These are phyloP conservation scores for Climacteris rufus DNA, from an alignment of 2,113 vertebrate genomes.

Conservation along the genomic window DNA sequence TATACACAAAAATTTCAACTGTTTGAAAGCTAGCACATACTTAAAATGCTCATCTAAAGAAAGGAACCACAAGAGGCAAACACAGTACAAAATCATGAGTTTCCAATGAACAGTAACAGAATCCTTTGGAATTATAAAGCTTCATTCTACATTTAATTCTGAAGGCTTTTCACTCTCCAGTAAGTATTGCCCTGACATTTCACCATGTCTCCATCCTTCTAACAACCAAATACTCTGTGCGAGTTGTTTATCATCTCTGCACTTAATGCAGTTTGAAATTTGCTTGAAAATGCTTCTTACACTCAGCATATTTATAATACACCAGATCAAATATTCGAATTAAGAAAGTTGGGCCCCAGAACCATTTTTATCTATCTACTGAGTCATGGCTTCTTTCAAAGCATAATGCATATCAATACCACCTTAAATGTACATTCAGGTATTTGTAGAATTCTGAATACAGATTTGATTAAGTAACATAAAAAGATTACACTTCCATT, in stretches of 20 bases:
- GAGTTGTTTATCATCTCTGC: background rate
- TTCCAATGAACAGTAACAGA: background rate
- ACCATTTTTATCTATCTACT: background rate
- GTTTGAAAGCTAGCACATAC: background rate
- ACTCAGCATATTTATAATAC: background rate
- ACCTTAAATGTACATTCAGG: conserved; percentile 7
- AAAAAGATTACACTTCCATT: background rate
- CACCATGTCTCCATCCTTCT: background rate
- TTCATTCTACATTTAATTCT: background rate
- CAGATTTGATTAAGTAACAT: conserved; percentile 26
- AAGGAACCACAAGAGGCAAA: background rate
- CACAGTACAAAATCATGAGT: background rate
- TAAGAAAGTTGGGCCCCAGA: background rate
- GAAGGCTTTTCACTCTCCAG: background rate
- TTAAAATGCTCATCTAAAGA: background rate
- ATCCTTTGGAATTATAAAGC: background rate
- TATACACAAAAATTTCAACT: background rate
- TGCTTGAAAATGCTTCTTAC: background rate
- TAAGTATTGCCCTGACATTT: background rate
- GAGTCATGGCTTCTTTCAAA: background rate
- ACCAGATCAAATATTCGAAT: background rate
- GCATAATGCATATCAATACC: background rate
- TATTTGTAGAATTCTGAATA: background rate
- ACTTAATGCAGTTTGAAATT: background rate
- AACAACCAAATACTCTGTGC: background rate